Evolutionary conservation across 2,113 vertebrate genomes (phyloP).

Genomic region (Poeciliopsis prolifica): DNA sequence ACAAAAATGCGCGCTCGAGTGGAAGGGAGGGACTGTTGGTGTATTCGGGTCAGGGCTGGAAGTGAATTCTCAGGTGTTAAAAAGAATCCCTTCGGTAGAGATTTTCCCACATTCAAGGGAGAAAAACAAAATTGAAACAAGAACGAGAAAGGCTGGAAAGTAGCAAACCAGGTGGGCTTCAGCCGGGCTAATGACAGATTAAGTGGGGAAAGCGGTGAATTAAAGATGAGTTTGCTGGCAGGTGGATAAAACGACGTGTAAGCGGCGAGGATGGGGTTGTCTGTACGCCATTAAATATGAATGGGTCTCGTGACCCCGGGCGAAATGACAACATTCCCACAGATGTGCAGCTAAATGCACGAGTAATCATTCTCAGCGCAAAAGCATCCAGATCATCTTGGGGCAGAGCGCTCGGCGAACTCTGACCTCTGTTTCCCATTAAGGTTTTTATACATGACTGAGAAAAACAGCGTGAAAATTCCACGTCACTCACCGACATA

Average conservation of each 20-base stretch:
- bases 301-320: constrained; percentile 51
- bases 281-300: constrained; percentile 70
- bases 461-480: background rate
- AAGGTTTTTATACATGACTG: background rate
- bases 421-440: constrained; percentile 1
- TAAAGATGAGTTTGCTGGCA: constrained; percentile 64
- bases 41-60: constrained; percentile 62
- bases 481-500: background rate
- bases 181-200: constrained; percentile 59
- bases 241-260: constrained; percentile 63
- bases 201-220: constrained; percentile 62
- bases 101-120: background rate
- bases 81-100: constrained; percentile 2
- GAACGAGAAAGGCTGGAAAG: constrained; percentile 6
- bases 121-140: constrained; percentile 18
- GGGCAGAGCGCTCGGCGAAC: constrained; percentile 15
- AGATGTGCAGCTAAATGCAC: constrained; percentile 63
- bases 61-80: constrained; percentile 12
- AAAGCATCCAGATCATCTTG: constrained; percentile 20
- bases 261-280: constrained; percentile 58
- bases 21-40: constrained; percentile 56
- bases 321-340: constrained; percentile 59
- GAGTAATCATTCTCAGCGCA: constrained; percentile 47
- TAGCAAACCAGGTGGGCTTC: constrained; percentile 50
- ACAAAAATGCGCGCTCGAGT: constrained; percentile 19